Conservation (phyloP, 2,888 invertebrate species). For the Coleophora flavipennella region DNA sequence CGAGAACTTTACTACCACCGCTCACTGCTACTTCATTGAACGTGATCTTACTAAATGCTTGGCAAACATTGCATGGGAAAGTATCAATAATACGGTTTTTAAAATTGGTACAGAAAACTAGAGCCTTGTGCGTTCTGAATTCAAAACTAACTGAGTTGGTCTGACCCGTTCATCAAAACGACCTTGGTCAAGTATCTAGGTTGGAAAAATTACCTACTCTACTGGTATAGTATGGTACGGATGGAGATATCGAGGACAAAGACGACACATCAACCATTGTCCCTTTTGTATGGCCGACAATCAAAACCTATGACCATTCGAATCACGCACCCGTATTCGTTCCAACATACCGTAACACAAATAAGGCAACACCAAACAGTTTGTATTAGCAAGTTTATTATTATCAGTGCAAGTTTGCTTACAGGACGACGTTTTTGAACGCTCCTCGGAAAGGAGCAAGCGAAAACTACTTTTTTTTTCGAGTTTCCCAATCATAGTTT, state of each 20-base stretch:
- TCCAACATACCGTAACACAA: conserved; percentile 67
- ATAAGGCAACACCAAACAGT: conserved; percentile 52
- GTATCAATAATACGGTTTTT: no score
- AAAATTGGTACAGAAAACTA: conserved; percentile 1
- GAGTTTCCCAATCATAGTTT: conserved; percentile 3
- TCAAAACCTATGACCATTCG: conserved; percentile 51
- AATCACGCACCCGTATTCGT: conserved; percentile 61
- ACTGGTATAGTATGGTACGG: conserved; percentile 38
- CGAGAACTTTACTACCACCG: no score
- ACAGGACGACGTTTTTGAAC: conserved; percentile 45
- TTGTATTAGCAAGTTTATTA: conserved; percentile 37
- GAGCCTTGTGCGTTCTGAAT: conserved; percentile 18
- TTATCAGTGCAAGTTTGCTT: conserved; percentile 42
- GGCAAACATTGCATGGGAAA: no score
- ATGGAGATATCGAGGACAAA: conserved; percentile 9
- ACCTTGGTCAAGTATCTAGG: conserved; percentile 62
- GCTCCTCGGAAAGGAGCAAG: conserved; percentile 14
- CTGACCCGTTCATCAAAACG: conserved; percentile 29
- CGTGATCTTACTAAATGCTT: no score
- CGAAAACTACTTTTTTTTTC: conserved; percentile 14
- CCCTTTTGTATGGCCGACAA: conserved; percentile 46
- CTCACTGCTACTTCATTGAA: no score
- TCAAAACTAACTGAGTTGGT: conserved; percentile 19
- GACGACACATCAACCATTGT: conserved; percentile 57
- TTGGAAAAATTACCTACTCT: conserved; percentile 53